A percentile compares a stretch with the other conserved stretches of the same genome.
These are phyloP conservation scores for Lates japonicus DNA, from an alignment of 2,797 vertebrate genomes.

Conservation along the genomic window DNA sequence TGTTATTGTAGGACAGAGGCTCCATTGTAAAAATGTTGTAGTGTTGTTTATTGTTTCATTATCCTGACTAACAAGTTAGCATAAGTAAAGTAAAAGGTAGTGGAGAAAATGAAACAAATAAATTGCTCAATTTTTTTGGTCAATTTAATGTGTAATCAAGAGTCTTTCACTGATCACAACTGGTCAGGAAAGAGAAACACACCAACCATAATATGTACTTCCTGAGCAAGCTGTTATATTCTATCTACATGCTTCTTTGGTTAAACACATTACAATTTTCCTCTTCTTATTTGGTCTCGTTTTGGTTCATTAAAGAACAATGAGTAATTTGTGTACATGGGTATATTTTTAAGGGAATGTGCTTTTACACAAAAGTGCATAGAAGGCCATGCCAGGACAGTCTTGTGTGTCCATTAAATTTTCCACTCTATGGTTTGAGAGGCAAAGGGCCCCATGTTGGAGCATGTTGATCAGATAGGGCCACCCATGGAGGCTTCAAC, in stretches of 20 bases:
- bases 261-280: not conserved
- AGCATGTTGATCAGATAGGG: constrained; percentile 79
- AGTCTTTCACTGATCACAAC: not conserved
- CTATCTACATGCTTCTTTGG: not conserved
- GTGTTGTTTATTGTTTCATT: not conserved
- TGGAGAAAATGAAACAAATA: not conserved
- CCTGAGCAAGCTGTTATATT: constrained; percentile 1
- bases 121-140: not conserved
- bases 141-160: not conserved
- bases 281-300: not conserved
- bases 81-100: not conserved
- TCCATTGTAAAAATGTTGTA: not conserved
- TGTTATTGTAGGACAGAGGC: not conserved
- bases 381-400: constrained; percentile 52
- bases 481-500: constrained; percentile 76
- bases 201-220: not conserved
- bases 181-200: not conserved
- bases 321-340: constrained; percentile 19
- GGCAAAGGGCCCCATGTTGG: constrained; percentile 69
- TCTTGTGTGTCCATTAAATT: constrained; percentile 69
- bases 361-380: constrained; percentile 34
- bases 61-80: not conserved
- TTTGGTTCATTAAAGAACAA: constrained; percentile 4
- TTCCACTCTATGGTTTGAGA: constrained; percentile 67
- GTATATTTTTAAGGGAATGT: constrained; percentile 20